A percentile compares a stretch with the other conserved stretches of the same genome.
phyloP scores from a whole-genome alignment of 2,888 invertebrate genomes.

The Drosophila mimica region DNA sequence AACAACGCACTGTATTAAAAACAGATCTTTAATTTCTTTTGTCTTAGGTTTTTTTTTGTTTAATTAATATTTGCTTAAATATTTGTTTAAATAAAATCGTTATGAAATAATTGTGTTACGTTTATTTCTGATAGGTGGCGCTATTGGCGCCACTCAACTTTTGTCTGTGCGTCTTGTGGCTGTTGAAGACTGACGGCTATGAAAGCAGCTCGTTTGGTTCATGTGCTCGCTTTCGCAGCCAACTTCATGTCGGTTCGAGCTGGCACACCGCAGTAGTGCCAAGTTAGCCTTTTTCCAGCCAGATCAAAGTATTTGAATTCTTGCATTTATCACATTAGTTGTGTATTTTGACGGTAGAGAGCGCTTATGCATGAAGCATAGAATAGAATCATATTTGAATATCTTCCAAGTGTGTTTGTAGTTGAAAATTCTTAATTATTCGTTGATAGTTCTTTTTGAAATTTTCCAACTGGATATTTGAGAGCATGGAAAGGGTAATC shows the following conservation, averaged over 20 bases:
- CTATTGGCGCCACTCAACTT: conserved; percentile 2
- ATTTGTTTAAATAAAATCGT: background rate
- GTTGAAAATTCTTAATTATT: too few relatives aligned
- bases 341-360: background rate
- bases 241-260: background rate
- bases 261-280: background rate
- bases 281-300: background rate
- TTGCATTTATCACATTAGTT: background rate
- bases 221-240: conserved; percentile 2
- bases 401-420: too few relatives aligned
- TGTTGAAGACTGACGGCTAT: conserved; percentile 14
- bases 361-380: background rate
- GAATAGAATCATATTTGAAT: too few relatives aligned
- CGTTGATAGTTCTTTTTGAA: too few relatives aligned
- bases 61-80: background rate
- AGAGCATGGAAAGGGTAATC: too few relatives aligned
- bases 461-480: too few relatives aligned
- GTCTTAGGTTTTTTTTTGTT: too few relatives aligned
- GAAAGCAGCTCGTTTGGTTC: background rate
- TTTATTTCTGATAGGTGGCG: background rate
- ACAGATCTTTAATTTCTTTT: background rate
- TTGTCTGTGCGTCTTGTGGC: background rate
- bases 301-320: background rate
- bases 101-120: background rate
- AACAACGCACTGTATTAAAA: conserved; percentile 69